Base-by-base conservation (phyloP, 1,140 invertebrate species). In the Pinna nobilis region DNA sequence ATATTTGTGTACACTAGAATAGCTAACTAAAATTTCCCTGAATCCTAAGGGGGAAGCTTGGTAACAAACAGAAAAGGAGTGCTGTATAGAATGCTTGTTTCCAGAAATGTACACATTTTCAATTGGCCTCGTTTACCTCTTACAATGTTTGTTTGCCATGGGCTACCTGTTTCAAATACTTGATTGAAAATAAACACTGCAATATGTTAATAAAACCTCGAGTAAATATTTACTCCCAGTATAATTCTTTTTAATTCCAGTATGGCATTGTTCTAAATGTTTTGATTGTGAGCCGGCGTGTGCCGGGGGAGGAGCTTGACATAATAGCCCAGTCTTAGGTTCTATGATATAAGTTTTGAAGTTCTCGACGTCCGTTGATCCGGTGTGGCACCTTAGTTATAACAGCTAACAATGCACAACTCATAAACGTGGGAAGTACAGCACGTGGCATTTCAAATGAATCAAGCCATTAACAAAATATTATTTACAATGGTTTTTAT, bases 151-250 rank as follows among this genome's bases (percentile, higher is more conserved):
- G 59, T 37, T 63, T 63, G 59, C 59, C 39, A 25, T 30, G 33
- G 44, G 59, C 59, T 63, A 63, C 59, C 59, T 44, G 35, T 63
- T 63, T 63, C 59, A 63, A 41, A 63, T 28, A 69, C 55, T 57
- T 69, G 72, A 74, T 66, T 50, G 57, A 63, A 74, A 68, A 47
- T 49, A 74, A 74, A 74, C 65, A 74, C 23, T 51, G 32, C 72
- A 74, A 74, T 74, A 74, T 74, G 72, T 69, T 74, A 61, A 53
- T 74, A 74, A 74, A 64, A 63, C 69, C 47, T 64, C 53, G 15
- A n/a, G 55, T 67, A 74, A 74, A 74, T 74, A 74, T 74, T 71
- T 63, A 49, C 39, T 51, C 33, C 44, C 11, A 35, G 33, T 51
- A 59, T 35, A 37, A 63, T 63, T 63, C 59, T 61, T 61, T 61